phyloP scores from a whole-genome alignment of 2,888 invertebrate genomes.

The Eurytoma adleriae region DNA sequence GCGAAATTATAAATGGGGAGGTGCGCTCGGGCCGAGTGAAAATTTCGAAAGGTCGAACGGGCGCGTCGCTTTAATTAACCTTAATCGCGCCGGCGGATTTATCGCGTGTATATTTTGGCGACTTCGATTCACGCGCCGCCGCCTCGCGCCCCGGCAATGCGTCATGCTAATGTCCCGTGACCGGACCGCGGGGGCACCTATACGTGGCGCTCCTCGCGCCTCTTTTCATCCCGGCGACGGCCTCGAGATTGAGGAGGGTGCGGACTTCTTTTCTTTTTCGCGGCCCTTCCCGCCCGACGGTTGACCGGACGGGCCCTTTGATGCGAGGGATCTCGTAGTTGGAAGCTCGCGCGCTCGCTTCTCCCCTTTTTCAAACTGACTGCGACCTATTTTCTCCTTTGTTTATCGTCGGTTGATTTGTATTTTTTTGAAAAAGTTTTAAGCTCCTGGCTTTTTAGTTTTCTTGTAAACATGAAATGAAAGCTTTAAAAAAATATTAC shows the following conservation, averaged over 20 bases:
- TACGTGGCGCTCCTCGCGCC: slow-evolving; percentile 19
- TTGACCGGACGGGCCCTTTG: neutral
- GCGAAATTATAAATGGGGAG: no score
- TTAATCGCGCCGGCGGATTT: slow-evolving; percentile 49
- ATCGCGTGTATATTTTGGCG: slow-evolving; percentile 64
- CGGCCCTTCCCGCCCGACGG: neutral
- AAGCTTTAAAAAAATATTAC: no score
- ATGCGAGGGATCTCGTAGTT: neutral
- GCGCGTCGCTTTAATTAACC: slow-evolving; percentile 46
- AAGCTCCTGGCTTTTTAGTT: no score
- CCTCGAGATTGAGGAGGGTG: neutral
- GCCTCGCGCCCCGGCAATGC: slow-evolving; percentile 61
- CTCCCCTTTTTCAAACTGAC: neutral
- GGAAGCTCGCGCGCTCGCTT: neutral
- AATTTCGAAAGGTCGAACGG: neutral
- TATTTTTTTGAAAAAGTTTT: no score
- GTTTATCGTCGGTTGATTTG: no score
- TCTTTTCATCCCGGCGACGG: slow-evolving; percentile 45
- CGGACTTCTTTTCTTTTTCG: neutral
- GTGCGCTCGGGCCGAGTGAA: no score
- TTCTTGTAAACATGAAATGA: no score
- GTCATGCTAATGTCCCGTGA: slow-evolving; percentile 72
- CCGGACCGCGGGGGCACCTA: slow-evolving; percentile 1
- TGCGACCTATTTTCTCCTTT: no score
- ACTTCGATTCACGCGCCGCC: slow-evolving; percentile 62